Base-by-base conservation (phyloP, 2,113 vertebrate genomes). In the Anser brachyrhynchus region DNA sequence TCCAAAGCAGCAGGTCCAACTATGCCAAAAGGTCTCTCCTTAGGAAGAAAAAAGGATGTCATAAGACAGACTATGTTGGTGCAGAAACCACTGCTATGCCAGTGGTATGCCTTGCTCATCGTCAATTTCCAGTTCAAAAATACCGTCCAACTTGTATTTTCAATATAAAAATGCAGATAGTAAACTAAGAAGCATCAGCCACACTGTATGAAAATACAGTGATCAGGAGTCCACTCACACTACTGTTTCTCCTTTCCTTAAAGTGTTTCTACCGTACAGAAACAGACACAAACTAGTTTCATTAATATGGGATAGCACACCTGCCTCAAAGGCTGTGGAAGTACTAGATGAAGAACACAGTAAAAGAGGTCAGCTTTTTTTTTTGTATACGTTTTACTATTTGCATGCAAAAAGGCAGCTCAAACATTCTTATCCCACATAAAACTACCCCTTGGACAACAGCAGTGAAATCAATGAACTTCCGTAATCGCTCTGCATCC, bases 301-400 rank as follows among this genome's bases (percentile, higher is more conserved):
- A 62, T 16, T 81, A 67, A 52, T 13, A 64, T 4, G 11, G 35
- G 67, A 76, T 25, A 72, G 31, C 11, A 41, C n/a, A 64, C 20
- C 21, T 1, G 3, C 12, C 28, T 14, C 0, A 0, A 85, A 93
- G 29, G 59, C 37, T 73, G 29, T 41, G 37, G 9, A 85, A 15
- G 13, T 19, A 46, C 9, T 22, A 71, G 25, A 67, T 16, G 35
- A 84, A 55, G 25, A 73, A 5, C 41, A 43, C 15, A 71, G 46
- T 16, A 55, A n/a, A 71, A 43, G 13, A 59, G 13, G 10, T 31
- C 22, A 20, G 6, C 39, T 44, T 28, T 84, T 35, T 35, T 12
- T 54, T 84, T 35, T 13, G 7, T 31, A 44, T 0, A 0, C 8
- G 5, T 12, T 21, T 57, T 84, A 44, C n/a, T 54, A 19, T 43